These are phyloP conservation scores for Scomber scombrus DNA, from an alignment of 2,113 vertebrate genomes.

Conservation along the genomic window DNA sequence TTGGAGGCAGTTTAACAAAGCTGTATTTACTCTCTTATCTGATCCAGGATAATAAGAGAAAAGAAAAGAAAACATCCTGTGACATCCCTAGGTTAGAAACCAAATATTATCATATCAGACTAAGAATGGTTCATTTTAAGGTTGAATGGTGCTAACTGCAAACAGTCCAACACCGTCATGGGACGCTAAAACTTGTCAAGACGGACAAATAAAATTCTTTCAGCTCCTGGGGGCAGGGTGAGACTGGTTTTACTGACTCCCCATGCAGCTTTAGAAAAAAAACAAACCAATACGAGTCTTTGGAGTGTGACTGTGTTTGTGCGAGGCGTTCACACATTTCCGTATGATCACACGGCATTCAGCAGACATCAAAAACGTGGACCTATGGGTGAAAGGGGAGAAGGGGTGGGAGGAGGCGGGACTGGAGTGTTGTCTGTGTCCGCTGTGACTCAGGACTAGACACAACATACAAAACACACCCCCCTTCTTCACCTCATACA, in stretches of 20 bases:
- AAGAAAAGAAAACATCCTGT: too few species aligned
- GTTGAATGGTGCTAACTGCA: too few species aligned
- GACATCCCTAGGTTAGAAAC: too few species aligned
- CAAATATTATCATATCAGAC: too few species aligned
- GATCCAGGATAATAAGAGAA: too few species aligned
- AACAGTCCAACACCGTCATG: neutral
- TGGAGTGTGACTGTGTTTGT: slow-evolving; percentile 21
- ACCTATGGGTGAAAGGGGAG: neutral
- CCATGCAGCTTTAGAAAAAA: slow-evolving; percentile 30
- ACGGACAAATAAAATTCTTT: neutral
- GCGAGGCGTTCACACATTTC: slow-evolving; percentile 34
- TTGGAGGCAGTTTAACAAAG: too few species aligned
- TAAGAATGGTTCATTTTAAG: too few species aligned
- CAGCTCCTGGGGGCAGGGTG: slow-evolving; percentile 23
- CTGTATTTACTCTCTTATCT: too few species aligned
- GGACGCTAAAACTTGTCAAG: slow-evolving; percentile 16
- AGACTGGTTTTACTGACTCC: slow-evolving; percentile 27
- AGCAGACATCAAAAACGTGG: slow-evolving; percentile 46
- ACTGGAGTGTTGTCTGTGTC: neutral
- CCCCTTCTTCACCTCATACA: slow-evolving; percentile 4
- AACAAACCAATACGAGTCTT: slow-evolving; percentile 3
- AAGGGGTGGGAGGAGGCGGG: neutral
- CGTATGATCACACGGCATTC: slow-evolving; percentile 25
- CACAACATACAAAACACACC: slow-evolving; percentile 66
- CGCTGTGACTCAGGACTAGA: slow-evolving; percentile 34